These are phyloP conservation scores for Holocentrus rufus DNA, from an alignment of 2,797 vertebrate genomes.

Conservation along the genomic window DNA sequence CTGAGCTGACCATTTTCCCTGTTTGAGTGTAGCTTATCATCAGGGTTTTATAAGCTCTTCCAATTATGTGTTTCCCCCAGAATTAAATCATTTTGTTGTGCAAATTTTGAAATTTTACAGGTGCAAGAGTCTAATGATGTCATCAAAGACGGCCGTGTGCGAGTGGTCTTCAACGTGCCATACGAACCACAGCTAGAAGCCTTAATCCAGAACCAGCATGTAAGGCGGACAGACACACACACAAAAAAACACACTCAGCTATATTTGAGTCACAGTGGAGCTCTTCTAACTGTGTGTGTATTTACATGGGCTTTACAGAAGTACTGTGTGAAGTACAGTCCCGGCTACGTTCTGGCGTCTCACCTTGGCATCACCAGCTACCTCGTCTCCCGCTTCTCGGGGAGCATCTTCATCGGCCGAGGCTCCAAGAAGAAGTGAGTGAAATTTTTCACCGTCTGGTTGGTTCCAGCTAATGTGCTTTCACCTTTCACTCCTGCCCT, in stretches of 20 bases:
- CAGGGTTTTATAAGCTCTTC: no score
- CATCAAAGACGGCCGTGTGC: slow-evolving; percentile 92
- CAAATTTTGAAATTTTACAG: slow-evolving; percentile 67
- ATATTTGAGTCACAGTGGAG: neutral
- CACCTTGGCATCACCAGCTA: slow-evolving; percentile 95
- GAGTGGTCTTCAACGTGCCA: slow-evolving; percentile 93
- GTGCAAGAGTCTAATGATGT: slow-evolving; percentile 95
- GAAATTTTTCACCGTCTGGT: neutral
- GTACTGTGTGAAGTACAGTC: slow-evolving; percentile 97
- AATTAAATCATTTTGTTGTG: no score
- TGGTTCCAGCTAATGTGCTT: neutral
- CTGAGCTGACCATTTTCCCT: no score
- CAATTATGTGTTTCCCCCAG: no score
- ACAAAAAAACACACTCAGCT: neutral
- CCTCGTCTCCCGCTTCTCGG: slow-evolving; percentile 98
- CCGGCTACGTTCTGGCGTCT: slow-evolving; percentile 93
- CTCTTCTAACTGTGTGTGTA: neutral
- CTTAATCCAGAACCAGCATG: slow-evolving; percentile 97
- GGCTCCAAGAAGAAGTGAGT: slow-evolving; percentile 96
- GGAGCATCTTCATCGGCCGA: slow-evolving; percentile 97
- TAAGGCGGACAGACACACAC: slow-evolving; percentile 76
- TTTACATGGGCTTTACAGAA: slow-evolving; percentile 81
- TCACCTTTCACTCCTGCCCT: neutral
- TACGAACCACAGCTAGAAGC: slow-evolving; percentile 93
- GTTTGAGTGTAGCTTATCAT: no score